Conservation (phyloP, 1,140 invertebrate species). For the Nautilus pompilius region DNA sequence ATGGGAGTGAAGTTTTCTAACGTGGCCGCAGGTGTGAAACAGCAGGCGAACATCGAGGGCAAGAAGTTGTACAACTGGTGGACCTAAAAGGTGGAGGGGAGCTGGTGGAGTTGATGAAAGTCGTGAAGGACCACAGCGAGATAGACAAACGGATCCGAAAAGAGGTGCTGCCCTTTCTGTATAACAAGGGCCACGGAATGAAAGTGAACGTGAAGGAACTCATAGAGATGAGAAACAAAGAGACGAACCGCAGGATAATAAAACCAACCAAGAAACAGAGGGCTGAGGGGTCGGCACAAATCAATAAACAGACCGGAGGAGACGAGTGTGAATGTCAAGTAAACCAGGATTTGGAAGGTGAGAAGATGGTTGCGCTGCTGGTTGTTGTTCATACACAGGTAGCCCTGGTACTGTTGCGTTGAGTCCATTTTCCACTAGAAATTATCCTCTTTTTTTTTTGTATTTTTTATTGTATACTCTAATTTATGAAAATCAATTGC, state of each 20-base stretch:
- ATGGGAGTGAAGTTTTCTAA: no score
- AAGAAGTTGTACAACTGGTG: constrained; percentile 47
- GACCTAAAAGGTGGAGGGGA: constrained; percentile 73
- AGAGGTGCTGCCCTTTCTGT: constrained; percentile 87
- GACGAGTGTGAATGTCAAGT: not conserved
- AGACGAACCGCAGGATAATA: constrained; percentile 10
- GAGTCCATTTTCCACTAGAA: not conserved
- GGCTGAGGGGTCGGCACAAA: not conserved
- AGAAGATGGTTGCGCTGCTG: not conserved
- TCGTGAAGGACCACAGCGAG: constrained; percentile 69
- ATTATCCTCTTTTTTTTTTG: not conserved
- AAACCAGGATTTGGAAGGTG: not conserved
- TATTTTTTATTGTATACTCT: not conserved
- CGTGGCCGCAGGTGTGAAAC: constrained; percentile 43
- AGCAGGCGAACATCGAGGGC: constrained; percentile 35
- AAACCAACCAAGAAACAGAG: not conserved
- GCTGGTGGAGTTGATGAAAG: constrained; percentile 89
- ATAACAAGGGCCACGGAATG: constrained; percentile 86
- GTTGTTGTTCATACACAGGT: not conserved
- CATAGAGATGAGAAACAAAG: constrained; percentile 78
- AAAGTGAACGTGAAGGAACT: constrained; percentile 84
- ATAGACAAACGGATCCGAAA: constrained; percentile 66
- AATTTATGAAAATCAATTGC: no score
- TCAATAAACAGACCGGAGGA: not conserved
- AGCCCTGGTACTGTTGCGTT: not conserved